A percentile compares a stretch with the other conserved stretches of the same genome.
These are phyloP conservation scores for Pelodiscus sinensis DNA, from an alignment of 2,113 vertebrate species.

Conservation along the genomic window DNA sequence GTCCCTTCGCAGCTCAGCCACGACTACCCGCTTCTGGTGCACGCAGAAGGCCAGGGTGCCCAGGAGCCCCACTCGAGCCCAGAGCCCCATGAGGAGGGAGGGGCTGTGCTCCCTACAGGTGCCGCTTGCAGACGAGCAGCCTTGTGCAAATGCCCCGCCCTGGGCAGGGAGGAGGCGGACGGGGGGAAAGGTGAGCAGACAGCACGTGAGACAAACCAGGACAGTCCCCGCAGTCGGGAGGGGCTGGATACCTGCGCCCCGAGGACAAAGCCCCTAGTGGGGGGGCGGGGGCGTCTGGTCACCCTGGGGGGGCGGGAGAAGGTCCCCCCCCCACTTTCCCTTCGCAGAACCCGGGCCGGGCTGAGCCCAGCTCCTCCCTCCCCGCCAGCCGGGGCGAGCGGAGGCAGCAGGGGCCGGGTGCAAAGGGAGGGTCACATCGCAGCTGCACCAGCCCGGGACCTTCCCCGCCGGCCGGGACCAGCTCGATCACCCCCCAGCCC, in stretches of 20 bases:
- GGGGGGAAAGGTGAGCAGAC: not conserved
- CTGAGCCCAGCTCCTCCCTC: too few species aligned
- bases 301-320: too few species aligned
- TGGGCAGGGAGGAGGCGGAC: not conserved
- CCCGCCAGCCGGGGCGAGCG: not conserved
- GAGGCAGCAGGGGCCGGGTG: not conserved
- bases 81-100: conserved; percentile 67
- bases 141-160: too few species aligned
- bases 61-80: conserved; percentile 72
- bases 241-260: too few species aligned
- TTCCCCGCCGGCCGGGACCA: too few species aligned
- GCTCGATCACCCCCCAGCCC: not conserved
- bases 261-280: too few species aligned
- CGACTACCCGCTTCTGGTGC: conserved; percentile 62
- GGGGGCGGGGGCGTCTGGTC: too few species aligned
- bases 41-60: conserved; percentile 76
- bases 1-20: not conserved
- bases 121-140: not conserved
- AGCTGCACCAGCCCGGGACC: not conserved
- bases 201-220: not conserved
- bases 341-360: too few species aligned
- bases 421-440: not conserved
- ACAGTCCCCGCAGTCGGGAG: too few species aligned
- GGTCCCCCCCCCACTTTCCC: too few species aligned
- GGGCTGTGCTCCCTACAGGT: not conserved